Percentiles rank a stretch among this genome's conserved stretches.
Conservation (phyloP, 2,797 vertebrate species). For the Paedocypris micromegethes region DNA sequence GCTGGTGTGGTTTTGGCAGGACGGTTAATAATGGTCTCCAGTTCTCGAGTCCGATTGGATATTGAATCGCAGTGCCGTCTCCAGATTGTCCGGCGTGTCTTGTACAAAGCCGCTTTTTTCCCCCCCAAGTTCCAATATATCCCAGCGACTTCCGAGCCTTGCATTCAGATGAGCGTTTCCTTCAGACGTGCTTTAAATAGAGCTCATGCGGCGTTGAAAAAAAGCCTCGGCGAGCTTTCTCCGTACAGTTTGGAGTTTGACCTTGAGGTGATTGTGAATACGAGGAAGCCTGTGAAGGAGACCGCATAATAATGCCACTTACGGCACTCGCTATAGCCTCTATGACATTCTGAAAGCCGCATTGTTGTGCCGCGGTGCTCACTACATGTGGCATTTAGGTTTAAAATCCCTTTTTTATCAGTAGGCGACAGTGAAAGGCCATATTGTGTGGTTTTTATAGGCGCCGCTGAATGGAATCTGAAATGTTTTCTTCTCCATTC, state of each 20-base stretch:
- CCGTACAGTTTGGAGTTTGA: neutral
- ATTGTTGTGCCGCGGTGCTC: neutral
- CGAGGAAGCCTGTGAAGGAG: neutral
- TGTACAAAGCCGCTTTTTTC: slow-evolving; percentile 4
- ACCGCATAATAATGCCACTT: slow-evolving; percentile 10
- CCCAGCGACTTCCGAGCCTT: slow-evolving; percentile 42
- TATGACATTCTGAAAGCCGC: slow-evolving; percentile 9
- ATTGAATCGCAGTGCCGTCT: too few relatives aligned
- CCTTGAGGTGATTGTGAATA: slow-evolving; percentile 13
- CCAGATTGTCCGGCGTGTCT: neutral
- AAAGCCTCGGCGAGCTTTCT: slow-evolving; percentile 17
- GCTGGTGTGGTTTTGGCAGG: too few relatives aligned
- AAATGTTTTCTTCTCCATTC: too few relatives aligned
- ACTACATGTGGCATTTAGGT: neutral
- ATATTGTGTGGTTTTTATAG: neutral
- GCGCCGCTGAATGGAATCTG: neutral
- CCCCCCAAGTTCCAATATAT: slow-evolving; percentile 47
- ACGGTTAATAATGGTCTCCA: too few relatives aligned
- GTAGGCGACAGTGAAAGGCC: neutral
- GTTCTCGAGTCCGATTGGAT: too few relatives aligned
- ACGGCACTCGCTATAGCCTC: slow-evolving; percentile 12
- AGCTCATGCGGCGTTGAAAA: slow-evolving; percentile 39
- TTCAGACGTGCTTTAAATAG: slow-evolving; percentile 53
- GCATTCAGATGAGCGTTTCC: slow-evolving; percentile 53
- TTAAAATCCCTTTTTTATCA: neutral